phyloP scores from a whole-genome alignment of 2,113 vertebrate species.

The Butorides virescens region DNA sequence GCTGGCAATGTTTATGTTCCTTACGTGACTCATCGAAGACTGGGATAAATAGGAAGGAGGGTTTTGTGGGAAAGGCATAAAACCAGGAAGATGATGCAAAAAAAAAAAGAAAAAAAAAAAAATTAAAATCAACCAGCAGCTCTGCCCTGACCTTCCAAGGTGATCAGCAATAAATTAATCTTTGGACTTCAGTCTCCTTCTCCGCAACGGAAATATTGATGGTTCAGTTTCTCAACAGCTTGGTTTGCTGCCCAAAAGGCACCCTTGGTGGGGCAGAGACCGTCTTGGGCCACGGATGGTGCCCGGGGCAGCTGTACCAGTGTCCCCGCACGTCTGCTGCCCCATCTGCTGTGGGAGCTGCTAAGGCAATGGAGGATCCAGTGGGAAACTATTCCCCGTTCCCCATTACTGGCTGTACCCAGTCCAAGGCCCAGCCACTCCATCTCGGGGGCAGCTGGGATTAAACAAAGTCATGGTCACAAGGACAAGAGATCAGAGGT shows the following conservation, averaged over 20 bases:
- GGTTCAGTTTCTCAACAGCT: not conserved
- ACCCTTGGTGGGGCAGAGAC: not conserved
- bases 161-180: not conserved
- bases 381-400: not conserved
- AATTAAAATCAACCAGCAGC: not conserved
- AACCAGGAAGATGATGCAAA: not conserved
- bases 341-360: not conserved
- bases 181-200: not conserved
- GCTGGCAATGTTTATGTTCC: conserved; percentile 10
- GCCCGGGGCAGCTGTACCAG: not conserved
- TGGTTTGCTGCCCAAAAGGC: not conserved
- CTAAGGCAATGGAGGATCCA: not conserved
- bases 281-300: accelerated
- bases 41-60: conserved; percentile 37
- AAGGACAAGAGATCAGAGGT: not conserved
- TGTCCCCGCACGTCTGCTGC: accelerated
- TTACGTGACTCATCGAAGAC: conserved; percentile 31
- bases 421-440: not conserved
- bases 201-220: not conserved
- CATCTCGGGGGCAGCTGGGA: not conserved
- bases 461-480: not conserved
- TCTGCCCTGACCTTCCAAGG: not conserved
- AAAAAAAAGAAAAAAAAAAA: not conserved
- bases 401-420: not conserved
- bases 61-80: conserved; percentile 22